Base-by-base conservation (phyloP, 2,113 vertebrate species). In the Lagopus muta region DNA sequence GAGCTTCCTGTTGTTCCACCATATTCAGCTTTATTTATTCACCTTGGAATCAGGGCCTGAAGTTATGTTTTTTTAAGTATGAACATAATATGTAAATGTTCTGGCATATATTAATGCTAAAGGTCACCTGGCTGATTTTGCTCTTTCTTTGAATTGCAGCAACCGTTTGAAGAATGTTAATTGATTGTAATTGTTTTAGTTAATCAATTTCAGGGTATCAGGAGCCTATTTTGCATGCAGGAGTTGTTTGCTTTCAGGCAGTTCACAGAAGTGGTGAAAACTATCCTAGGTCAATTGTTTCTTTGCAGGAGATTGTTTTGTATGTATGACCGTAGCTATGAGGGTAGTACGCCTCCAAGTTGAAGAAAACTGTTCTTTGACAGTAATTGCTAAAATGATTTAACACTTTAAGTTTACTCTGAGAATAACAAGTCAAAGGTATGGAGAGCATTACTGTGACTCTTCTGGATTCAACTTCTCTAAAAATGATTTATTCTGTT, bases 121-220 rank as follows among this genome's bases (percentile, higher is more conserved):
- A 95, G 95, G 93, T 96, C 92, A 94, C 67, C 73, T 81, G 76
- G 52, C 66, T 95, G 95, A 97, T 97, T 94, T 91, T 66, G 16
- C 78, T 94, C 82, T 67, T 88, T 84, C 92, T 94, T 82, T 91
- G 89, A 52, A 91, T 91, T 94, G 79, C 66, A 86, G 70, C 48
- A 94, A 78, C 66, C 16, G 61, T 86, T 92, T 90, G 66, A 94
- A 93, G 91, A 69, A 62, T 73, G 70, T 69, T 97, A 96, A 95
- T 95, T 95, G 90, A 97, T 82, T 94, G 90, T 97, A 95, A 94
- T 95, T 94, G 76, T 94, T 95, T 90, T 86, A 93, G 73, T 88
- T 86, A 95, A 96, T 94, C 86, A 94, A 0, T 93, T 94, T 95
- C 82, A 72, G 85, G 73, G 79, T 50, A 84, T 92, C 45, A 43